These are phyloP conservation scores for Drosophila pseudoobscura DNA, from an alignment of 1,140 invertebrate genomes.

Conservation along the genomic window DNA sequence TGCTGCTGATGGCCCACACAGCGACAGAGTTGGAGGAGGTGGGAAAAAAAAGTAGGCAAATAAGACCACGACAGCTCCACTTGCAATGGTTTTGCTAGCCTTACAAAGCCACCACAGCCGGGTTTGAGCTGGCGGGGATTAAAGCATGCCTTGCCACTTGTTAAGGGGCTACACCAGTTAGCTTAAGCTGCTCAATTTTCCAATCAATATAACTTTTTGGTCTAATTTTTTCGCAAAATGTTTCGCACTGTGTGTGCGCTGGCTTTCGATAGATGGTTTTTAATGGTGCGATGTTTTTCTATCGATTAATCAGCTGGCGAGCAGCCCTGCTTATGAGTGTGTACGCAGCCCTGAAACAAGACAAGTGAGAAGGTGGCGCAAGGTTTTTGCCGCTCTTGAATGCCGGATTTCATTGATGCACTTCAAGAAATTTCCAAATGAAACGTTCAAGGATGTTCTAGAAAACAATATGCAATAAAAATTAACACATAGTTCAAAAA, in stretches of 20 bases:
- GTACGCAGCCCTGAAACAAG: too few relatives aligned
- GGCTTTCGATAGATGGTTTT: slow-evolving; percentile 23
- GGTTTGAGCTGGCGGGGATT: slow-evolving; percentile 15
- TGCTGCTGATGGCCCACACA: slow-evolving; percentile 35
- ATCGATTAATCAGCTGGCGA: slow-evolving; percentile 42
- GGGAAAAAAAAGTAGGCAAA: slow-evolving; percentile 45
- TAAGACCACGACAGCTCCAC: slow-evolving; percentile 28
- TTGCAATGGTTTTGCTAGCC: slow-evolving; percentile 30
- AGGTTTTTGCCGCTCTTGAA: too few relatives aligned
- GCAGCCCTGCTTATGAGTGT: slow-evolving; percentile 16
- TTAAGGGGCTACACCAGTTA: slow-evolving; percentile 21
- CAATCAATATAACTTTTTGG: slow-evolving; percentile 64
- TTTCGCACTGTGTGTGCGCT: slow-evolving; percentile 64
- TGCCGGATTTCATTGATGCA: too few relatives aligned
- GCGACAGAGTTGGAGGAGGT: slow-evolving; percentile 53
- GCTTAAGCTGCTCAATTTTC: slow-evolving; percentile 22
- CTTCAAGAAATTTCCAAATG: too few relatives aligned
- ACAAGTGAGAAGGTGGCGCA: too few relatives aligned
- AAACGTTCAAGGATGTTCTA: too few relatives aligned
- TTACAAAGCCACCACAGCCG: slow-evolving; percentile 27
- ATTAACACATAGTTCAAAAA: too few relatives aligned
- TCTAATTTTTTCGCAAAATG: slow-evolving; percentile 71
- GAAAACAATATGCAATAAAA: too few relatives aligned
- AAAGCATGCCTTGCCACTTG: slow-evolving; percentile 42
- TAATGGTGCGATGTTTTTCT: slow-evolving; percentile 13